Evolutionary conservation across 2,113 vertebrate species (phyloP).

Genomic region (Barbus barbus): DNA sequence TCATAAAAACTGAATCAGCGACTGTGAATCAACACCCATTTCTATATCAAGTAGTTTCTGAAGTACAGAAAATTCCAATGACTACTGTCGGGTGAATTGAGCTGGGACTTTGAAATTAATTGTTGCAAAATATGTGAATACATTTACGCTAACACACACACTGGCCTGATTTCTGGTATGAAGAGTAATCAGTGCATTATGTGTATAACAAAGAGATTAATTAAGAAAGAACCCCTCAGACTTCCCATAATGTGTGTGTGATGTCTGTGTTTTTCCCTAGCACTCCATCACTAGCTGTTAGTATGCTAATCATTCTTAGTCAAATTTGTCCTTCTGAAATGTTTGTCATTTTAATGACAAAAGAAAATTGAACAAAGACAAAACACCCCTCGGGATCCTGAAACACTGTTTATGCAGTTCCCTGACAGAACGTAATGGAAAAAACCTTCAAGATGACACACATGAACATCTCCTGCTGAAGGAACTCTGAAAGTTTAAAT

Average conservation of each 20-base stretch:
- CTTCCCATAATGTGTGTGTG: neutral
- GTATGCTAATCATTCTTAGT: conserved; percentile 42
- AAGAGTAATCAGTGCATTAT: neutral
- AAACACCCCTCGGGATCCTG: neutral
- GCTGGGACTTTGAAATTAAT: neutral
- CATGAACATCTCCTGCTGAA: neutral
- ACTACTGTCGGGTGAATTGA: neutral
- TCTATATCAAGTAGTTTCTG: neutral
- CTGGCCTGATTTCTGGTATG: neutral
- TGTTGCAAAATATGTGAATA: neutral
- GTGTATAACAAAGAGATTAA: conserved; percentile 17
- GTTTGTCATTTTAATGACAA: conserved; percentile 43
- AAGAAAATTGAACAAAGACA: conserved; percentile 20
- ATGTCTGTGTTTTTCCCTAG: neutral
- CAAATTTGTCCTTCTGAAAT: conserved; percentile 38
- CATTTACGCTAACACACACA: conserved; percentile 1
- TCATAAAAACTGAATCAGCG: neutral
- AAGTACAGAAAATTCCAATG: neutral
- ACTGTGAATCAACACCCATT: neutral
- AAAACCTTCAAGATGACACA: neutral
- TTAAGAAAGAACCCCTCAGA: neutral
- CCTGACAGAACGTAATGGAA: conserved; percentile 5
- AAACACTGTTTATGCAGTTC: neutral
- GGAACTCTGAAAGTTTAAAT: neutral
- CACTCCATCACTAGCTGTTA: conserved; percentile 2